Evolutionary conservation across 2,888 invertebrate genomes (phyloP).

Genomic region (Acrobasis suavella): DNA sequence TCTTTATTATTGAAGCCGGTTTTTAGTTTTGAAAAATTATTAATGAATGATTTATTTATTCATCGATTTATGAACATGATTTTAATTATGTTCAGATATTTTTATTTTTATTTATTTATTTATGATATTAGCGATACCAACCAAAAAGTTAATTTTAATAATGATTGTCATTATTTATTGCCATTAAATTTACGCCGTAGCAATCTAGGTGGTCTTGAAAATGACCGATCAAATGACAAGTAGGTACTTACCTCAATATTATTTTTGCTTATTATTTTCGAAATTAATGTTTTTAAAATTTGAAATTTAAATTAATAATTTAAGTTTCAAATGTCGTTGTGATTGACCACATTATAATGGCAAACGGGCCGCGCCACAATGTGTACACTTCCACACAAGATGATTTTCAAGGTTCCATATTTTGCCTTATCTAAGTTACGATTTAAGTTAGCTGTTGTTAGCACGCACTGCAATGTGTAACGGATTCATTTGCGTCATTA

Average conservation of each 20-base stretch:
- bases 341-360: neutral
- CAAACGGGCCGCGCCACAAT: neutral
- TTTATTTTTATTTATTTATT: too few relatives aligned
- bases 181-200: neutral
- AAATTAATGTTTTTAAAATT: neutral
- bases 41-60: neutral
- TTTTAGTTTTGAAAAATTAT: too few relatives aligned
- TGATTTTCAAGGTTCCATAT: neutral
- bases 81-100: neutral
- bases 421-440: neutral
- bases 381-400: conserved; percentile 16
- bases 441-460: conserved; percentile 7
- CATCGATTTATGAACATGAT: neutral
- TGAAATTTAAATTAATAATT: neutral
- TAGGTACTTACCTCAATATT: neutral
- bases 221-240: conserved; percentile 7
- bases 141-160: too few relatives aligned
- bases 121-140: too few relatives aligned
- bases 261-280: conserved; percentile 1
- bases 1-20: too few relatives aligned
- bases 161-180: neutral
- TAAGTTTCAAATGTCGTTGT: conserved; percentile 9
- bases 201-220: conserved; percentile 12
- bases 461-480: conserved; percentile 35
- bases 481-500: conserved; percentile 56